phyloP scores from a whole-genome alignment of 2,888 invertebrate species.

The Eupithecia inturbata region DNA sequence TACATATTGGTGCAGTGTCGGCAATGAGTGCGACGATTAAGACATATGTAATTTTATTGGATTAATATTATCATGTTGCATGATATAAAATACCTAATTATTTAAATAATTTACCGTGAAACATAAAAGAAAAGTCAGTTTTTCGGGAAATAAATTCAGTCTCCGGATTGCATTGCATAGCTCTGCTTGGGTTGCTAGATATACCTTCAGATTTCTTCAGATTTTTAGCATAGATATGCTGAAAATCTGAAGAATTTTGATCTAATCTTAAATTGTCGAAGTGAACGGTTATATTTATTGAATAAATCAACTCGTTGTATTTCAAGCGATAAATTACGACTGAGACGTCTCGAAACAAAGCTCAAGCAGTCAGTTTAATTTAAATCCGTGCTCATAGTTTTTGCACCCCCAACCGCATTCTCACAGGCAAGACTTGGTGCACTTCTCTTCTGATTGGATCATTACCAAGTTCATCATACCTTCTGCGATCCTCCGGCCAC shows the following conservation, averaged over 20 bases:
- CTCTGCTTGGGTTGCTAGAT: background rate
- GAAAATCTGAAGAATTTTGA: background rate
- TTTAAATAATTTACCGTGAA: no score
- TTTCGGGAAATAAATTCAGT: background rate
- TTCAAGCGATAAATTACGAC: constrained; percentile 36
- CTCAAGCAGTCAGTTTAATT: constrained; percentile 78
- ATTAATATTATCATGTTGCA: constrained; percentile 52
- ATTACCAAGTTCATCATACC: constrained; percentile 85
- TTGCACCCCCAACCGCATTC: constrained; percentile 84
- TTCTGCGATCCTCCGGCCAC: constrained; percentile 77
- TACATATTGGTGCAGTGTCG: constrained; percentile 68
- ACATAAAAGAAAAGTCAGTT: constrained; percentile 31
- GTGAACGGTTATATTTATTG: constrained; percentile 31
- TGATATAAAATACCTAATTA: constrained; percentile 52
- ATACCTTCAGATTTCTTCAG: no score
- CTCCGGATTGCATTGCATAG: background rate
- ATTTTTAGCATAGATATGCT: no score
- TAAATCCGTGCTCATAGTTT: constrained; percentile 80
- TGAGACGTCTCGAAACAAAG: constrained; percentile 63
- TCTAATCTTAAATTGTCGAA: background rate
- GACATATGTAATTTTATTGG: constrained; percentile 62
- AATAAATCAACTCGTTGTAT: constrained; percentile 29
- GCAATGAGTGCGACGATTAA: constrained; percentile 71
- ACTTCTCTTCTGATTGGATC: constrained; percentile 84
- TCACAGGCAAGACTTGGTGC: constrained; percentile 82